Evolutionary conservation across 2,113 vertebrate genomes (phyloP).

Genomic region (Eublepharis macularius): DNA sequence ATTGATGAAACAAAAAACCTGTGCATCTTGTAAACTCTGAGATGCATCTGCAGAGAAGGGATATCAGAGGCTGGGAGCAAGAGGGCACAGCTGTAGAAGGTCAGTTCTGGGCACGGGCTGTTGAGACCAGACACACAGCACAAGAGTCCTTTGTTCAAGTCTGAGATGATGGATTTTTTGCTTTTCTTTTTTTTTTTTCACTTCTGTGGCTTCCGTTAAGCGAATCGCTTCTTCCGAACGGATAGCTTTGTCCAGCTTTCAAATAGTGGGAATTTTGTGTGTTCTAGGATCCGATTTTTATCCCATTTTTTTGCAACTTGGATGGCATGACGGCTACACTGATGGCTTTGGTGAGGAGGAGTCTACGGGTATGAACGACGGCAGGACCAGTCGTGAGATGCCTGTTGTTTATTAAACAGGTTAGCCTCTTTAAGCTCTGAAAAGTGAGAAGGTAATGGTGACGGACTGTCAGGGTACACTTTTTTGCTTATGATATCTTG

Average conservation of each 20-base stretch:
- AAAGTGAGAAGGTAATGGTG: not conserved
- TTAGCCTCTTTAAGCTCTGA: not conserved
- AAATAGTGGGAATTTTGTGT: conserved; percentile 2
- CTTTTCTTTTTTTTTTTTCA: conserved; percentile 38
- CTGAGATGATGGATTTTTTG: not conserved
- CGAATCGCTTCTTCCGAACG: conserved; percentile 62
- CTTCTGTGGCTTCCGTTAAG: conserved; percentile 49
- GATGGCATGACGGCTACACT: conserved; percentile 1
- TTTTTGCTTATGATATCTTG: not conserved
- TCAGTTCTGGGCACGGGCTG: not conserved
- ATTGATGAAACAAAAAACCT: conserved; percentile 60
- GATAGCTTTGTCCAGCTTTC: conserved; percentile 57
- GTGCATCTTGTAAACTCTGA: conserved; percentile 61
- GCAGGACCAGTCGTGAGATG: not conserved
- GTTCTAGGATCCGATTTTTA: conserved; percentile 15
- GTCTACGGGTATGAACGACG: not conserved
- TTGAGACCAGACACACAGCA: not conserved
- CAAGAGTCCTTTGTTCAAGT: not conserved
- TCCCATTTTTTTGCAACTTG: conserved; percentile 38
- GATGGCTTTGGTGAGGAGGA: not conserved
- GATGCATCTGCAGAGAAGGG: conserved; percentile 72
- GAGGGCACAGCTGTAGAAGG: conserved; percentile 35
- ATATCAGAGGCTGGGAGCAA: conserved; percentile 36
- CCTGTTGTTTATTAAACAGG: not conserved
- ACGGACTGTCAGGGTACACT: not conserved